A percentile compares a stretch with the other conserved stretches of the same genome.
phyloP scores from a whole-genome alignment of 2,797 vertebrate species.

The Pogonophryne albipinna region DNA sequence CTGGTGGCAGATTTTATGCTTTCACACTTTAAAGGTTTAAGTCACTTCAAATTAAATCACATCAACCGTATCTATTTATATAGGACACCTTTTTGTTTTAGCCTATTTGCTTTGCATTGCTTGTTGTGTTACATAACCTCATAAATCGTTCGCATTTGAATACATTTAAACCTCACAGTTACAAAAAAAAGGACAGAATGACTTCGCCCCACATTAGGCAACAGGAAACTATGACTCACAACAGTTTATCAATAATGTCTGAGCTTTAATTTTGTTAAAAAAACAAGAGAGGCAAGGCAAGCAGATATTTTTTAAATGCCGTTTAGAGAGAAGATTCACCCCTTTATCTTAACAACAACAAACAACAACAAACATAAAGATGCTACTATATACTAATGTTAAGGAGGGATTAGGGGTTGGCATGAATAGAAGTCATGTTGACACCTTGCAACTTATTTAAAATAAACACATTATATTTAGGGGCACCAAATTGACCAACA shows the following conservation, averaged over 20 bases:
- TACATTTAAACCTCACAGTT: neutral
- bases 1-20: constrained; percentile 40
- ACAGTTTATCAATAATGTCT: neutral
- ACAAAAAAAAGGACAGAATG: neutral
- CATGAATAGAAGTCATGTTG: too few species aligned
- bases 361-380: too few species aligned
- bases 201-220: neutral
- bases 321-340: too few species aligned
- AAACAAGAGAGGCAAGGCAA: too few species aligned
- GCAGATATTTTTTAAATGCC: too few species aligned
- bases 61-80: neutral
- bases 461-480: too few species aligned
- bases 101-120: neutral
- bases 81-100: neutral
- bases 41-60: neutral
- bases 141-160: neutral
- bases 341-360: too few species aligned
- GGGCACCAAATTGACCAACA: too few species aligned
- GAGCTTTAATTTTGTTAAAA: too few species aligned
- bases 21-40: neutral
- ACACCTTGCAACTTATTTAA: too few species aligned
- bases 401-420: too few species aligned
- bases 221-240: neutral
- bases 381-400: too few species aligned
- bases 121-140: constrained; percentile 4